Conservation (phyloP, 2,113 vertebrate genomes). For the Pelvicachromis taeniatus region DNA sequence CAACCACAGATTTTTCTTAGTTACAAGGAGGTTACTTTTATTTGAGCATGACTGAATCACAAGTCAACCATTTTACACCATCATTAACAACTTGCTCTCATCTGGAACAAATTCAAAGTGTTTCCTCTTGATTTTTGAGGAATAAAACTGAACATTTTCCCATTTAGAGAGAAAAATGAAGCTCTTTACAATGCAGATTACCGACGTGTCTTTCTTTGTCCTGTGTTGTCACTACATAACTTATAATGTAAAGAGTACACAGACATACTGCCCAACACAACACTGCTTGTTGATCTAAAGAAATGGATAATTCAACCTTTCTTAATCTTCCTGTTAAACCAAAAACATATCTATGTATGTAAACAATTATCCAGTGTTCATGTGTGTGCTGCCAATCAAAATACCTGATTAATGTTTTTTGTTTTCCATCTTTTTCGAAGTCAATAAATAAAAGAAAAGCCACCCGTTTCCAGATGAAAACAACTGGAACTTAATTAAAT, state of each 20-base stretch:
- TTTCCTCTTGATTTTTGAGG: neutral
- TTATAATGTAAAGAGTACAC: neutral
- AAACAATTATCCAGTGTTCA: neutral
- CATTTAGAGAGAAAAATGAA: neutral
- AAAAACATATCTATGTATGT: neutral
- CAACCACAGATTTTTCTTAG: neutral
- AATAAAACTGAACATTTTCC: neutral
- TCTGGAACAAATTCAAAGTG: neutral
- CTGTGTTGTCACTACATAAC: neutral
- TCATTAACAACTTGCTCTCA: neutral
- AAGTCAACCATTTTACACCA: neutral
- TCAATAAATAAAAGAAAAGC: neutral
- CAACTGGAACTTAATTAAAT: neutral
- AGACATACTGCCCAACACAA: neutral
- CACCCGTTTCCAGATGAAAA: neutral
- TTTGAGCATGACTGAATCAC: neutral
- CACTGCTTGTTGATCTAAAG: neutral
- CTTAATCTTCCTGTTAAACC: neutral
- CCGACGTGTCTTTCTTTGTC: neutral
- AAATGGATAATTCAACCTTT: neutral
- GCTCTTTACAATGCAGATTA: neutral
- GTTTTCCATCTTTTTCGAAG: neutral
- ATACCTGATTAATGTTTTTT: neutral
- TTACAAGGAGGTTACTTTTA: neutral
- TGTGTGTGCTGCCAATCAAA: neutral